Percentiles rank a stretch among this genome's conserved stretches.
Evolutionary conservation across 2,113 vertebrate genomes (phyloP).

Genomic region (Phrynocephalus versicolor): DNA sequence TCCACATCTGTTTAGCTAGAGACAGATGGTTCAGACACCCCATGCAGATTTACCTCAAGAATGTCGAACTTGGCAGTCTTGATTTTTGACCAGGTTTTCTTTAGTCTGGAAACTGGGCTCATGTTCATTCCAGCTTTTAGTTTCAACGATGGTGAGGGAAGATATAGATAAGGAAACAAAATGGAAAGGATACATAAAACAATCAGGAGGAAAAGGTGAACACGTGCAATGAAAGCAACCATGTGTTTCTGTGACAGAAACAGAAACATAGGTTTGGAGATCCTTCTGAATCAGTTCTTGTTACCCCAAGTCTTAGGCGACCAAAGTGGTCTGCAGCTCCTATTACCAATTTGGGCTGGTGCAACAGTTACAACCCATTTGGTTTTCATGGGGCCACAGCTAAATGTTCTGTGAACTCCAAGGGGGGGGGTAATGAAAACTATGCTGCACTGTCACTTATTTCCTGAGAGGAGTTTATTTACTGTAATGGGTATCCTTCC

Average conservation of each 20-base stretch:
- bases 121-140: conserved; percentile 94
- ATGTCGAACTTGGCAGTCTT: conserved; percentile 95
- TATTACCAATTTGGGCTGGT: no score
- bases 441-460: no score
- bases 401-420: no score
- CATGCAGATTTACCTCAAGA: conserved; percentile 80
- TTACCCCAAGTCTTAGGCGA: neutral
- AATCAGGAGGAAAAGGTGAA: neutral
- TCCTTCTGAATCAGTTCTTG: neutral
- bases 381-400: no score
- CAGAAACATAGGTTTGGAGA: neutral
- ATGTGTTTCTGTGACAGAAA: neutral
- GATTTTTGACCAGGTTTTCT: conserved; percentile 96
- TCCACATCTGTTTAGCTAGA: rapidly evolving
- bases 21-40: neutral
- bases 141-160: neutral
- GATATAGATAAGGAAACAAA: neutral
- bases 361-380: no score
- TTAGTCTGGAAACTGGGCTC: conserved; percentile 92
- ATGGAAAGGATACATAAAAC: neutral
- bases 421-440: no score
- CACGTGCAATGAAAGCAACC: neutral
- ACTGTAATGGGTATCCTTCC: no score
- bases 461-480: no score
- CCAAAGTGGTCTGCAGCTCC: neutral